A percentile compares a stretch with the other conserved stretches of the same genome.
phyloP scores from a whole-genome alignment of 2,888 invertebrate species.

The Sympetrum striolatum region DNA sequence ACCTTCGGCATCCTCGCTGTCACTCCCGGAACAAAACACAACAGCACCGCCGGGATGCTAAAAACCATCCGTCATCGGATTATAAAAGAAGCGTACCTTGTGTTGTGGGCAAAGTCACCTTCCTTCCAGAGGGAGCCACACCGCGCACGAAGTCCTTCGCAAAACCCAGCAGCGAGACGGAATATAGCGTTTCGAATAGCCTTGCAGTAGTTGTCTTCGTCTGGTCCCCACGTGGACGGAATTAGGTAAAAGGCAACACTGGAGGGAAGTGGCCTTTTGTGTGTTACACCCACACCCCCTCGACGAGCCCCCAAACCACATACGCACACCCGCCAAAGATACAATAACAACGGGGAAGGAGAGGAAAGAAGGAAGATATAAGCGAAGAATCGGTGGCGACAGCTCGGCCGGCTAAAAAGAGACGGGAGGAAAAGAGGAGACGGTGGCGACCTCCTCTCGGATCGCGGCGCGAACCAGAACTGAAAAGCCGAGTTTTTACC shows the following conservation, averaged over 20 bases:
- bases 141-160: neutral
- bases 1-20: neutral
- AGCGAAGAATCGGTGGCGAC: neutral
- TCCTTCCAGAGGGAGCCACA: neutral
- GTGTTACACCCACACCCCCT: neutral
- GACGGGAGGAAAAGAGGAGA: neutral
- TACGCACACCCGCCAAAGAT: neutral
- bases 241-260: neutral
- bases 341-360: neutral
- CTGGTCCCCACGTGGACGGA: neutral
- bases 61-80: no score
- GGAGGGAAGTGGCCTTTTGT: neutral
- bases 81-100: neutral
- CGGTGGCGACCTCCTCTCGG: conserved; percentile 31
- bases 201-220: neutral
- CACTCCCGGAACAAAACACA: neutral
- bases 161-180: neutral
- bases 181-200: neutral
- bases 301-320: neutral
- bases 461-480: conserved; percentile 17
- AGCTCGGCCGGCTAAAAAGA: neutral
- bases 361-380: neutral
- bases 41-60: neutral
- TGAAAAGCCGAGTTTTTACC: conserved; percentile 35
- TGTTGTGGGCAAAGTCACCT: neutral